Base-by-base conservation (phyloP, 2,888 invertebrate species). In the Plebejus melissa region DNA sequence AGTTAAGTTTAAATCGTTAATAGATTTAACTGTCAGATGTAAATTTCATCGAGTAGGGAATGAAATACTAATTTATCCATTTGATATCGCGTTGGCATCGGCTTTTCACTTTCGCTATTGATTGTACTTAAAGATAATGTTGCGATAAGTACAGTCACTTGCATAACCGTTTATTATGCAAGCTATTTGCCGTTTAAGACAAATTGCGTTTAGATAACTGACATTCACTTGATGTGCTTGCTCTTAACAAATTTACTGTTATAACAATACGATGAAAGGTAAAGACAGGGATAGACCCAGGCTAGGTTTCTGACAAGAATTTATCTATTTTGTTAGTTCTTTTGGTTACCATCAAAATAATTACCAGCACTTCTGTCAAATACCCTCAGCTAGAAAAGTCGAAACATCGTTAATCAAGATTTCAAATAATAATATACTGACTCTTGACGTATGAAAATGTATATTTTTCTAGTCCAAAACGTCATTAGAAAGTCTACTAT, bases 121-220 rank as follows among this genome's bases (percentile, higher is more conserved):
- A 72, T 46, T 46, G 70, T 41, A n/a, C 70, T 70, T 38, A 9
- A 3, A 41, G 70, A 70, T 70, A 50, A 32, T 22, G 54, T 54
- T 50, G 32, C 50, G 72, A 72, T 72, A 72, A 72, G 70, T 70
- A 70, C 70, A 41, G n/a, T 70, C 22, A 70, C 50, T 72, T 50
- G 32, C 50, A 50, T 72, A 28, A 46, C 28, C 13, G 50, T 50
- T 13, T 72, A 50, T 72, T 72, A 54, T 54, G 54, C 50, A 72
- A 71, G 41, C 71, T n/a, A 72, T 72, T 72, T 72, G 54, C 32
- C 32, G 16, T 32, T 72, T 46, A 50, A 50, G 72, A 72, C 72
- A 72, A 72, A 72, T 50, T 72, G 72, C 54, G 32, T 54, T 72
- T 28, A 28, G 54, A 72, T 72, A 50, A 32, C 32, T n/a, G 7